Base-by-base conservation (phyloP, 2,113 vertebrate genomes). In the Microtus ochrogaster region DNA sequence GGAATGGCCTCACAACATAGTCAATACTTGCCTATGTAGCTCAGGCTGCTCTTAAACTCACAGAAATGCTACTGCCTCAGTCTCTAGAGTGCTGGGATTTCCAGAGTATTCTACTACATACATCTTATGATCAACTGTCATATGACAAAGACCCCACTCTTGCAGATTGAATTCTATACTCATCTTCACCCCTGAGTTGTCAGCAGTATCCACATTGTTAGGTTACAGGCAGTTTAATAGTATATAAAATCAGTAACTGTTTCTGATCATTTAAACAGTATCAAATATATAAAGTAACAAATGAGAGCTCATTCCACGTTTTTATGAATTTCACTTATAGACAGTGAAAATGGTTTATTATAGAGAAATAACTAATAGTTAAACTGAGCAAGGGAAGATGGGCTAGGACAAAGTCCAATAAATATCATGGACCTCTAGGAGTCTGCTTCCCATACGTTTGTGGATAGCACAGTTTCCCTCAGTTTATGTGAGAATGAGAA, bases 261-360 rank as follows among this genome's bases (percentile, higher is more conserved):
- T 13, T 83, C 90, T 91, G 70, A 90, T 96, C 94, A 90, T 58
- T 94, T 52, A 90, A 84, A 72, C 24, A 89, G 58, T 88, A 33
- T 44, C 82, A 93, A 65, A 94, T 83, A 4, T 44, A 44, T 44
- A 44, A 44, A 44, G 3, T 85, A 95, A 63, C 49, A 94, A 94
- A 49, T 77, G 70, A 79, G 79, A 81, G 11, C 33, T 74, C 26
- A 81, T 63, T 65, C 11, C 0, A 65, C n/a, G 44, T 90, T 22
- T n/a, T 44, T 44, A 44, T 44, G 41, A 44, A 44, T 44, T 44
- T 44, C 41, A 44, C 72, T 92, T 81, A 82, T 70, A 88, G 44
- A 7, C 19, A 94, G 17, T 88, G 6, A 76, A 47, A 74, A 86
- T 14, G 2, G 9, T 47, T 77, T 92, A 63, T 63, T 33, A 52